A percentile compares a stretch with the other conserved stretches of the same genome.
Evolutionary conservation across 1,140 invertebrate genomes (phyloP).

Genomic region (Drosophila pachea): DNA sequence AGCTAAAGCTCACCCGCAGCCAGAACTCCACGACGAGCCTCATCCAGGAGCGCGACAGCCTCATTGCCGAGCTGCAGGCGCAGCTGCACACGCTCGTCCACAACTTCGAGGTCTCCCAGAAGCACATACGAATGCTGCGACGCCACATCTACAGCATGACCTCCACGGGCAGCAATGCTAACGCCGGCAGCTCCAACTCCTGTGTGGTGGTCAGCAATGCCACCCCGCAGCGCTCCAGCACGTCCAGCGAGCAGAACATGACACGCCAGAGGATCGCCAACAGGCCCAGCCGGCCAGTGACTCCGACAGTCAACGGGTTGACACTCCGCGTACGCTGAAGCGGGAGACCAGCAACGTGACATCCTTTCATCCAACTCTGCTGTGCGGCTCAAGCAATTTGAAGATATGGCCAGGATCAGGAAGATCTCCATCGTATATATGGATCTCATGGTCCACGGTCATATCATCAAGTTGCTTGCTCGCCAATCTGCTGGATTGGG

Average conservation of each 20-base stretch:
- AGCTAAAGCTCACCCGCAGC: conserved; percentile 67
- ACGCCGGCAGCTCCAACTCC: background rate
- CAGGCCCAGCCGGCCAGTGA: conserved; percentile 2
- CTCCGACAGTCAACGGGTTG: conserved; percentile 11
- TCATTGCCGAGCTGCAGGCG: conserved; percentile 71
- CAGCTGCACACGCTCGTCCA: conserved; percentile 73
- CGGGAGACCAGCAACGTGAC: conserved; percentile 13
- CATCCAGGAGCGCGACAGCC: conserved; percentile 69
- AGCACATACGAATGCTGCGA: conserved; percentile 70
- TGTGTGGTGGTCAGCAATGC: background rate
- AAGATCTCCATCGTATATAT: background rate
- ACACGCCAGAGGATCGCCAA: conserved; percentile 4
- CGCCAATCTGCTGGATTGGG: background rate
- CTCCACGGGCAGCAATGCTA: conserved; percentile 6
- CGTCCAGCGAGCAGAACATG: conserved; percentile 21
- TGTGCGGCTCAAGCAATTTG: conserved; percentile 45
- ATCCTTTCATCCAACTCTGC: background rate
- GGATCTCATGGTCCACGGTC: conserved; percentile 12
- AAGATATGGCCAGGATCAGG: conserved; percentile 30
- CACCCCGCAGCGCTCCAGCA: conserved; percentile 14
- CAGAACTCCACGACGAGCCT: conserved; percentile 69
- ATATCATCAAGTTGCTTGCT: conserved; percentile 55
- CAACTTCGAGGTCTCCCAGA: conserved; percentile 76
- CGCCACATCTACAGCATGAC: conserved; percentile 74
- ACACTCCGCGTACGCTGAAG: background rate